Base-by-base conservation (phyloP, 1,140 invertebrate genomes). In the Prorops nasuta region DNA sequence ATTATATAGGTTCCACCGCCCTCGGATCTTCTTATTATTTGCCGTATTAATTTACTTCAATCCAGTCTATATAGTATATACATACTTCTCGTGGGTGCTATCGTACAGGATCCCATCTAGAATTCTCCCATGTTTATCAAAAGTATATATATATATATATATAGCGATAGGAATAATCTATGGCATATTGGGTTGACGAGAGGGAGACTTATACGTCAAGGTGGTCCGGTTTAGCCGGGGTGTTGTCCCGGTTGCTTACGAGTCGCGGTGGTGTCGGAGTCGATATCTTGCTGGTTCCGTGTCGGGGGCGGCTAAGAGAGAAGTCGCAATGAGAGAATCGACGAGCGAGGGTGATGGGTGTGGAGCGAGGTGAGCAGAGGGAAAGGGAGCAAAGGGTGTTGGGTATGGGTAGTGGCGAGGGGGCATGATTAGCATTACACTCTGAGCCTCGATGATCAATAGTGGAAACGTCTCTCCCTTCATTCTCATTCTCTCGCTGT, bases 381-480 rank as follows among this genome's bases (percentile, higher is more conserved):
- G 54, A 64, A 61, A 62, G 62, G 60, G 61, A 51, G 58, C 55
- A 48, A 51, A 52, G 54, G 60, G 54, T 55, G 58, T 51, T 51
- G 54, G 60, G 53, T 47, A 63, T 50, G 59, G 66, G 60, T 64
- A 67, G 56, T 58, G 61, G 61, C 61, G 62, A 64, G 66, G 67
- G 67, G 72, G 71, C 64, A 71, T 76, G 73, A 77, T 75, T 77
- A 76, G 74, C 74, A 77, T 76, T 77, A 72, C 72, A 74, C 73
- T 75, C 73, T 72, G 72, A 74, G 72, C 67, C 73, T 72, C 71
- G 73, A 76, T 77, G 74, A 76, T 76, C 74, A 77, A 77, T 77
- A 75, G 74, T 77, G 72, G 71, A 76, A 77, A 77, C 69, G 73
- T 74, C 73, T 72, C 71, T 71, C 72, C 69, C 72, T 73, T 73